Percentiles rank a stretch among this genome's conserved stretches.
Evolutionary conservation across 2,888 invertebrate species (phyloP).

Genomic region (Acholoe squamosa): DNA sequence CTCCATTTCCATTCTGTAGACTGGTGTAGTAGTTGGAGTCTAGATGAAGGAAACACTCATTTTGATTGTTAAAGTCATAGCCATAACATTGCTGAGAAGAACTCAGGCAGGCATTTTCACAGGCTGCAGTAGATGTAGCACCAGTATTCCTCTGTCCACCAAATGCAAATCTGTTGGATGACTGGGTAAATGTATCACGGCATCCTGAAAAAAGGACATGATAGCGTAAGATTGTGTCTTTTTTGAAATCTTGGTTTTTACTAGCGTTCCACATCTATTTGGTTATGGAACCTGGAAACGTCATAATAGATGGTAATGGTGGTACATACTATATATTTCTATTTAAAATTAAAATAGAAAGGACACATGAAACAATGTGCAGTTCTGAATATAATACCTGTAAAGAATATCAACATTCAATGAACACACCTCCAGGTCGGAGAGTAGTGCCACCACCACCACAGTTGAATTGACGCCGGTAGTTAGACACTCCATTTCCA

Average conservation of each 20-base stretch:
- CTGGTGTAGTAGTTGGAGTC: background rate
- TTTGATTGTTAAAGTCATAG: background rate
- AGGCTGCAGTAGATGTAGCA: background rate
- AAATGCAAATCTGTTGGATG: background rate
- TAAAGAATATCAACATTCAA: too few relatives aligned
- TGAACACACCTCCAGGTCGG: background rate
- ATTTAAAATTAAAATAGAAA: too few relatives aligned
- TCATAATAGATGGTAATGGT: too few relatives aligned
- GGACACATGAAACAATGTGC: too few relatives aligned
- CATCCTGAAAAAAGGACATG: slow-evolving; percentile 12
- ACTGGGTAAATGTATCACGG: background rate
- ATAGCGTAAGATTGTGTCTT: too few relatives aligned
- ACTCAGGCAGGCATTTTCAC: background rate
- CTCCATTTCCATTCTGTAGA: slow-evolving; percentile 33
- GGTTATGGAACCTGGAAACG: too few relatives aligned
- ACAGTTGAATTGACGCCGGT: background rate
- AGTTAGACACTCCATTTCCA: background rate
- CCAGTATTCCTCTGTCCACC: background rate
- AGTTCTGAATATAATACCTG: too few relatives aligned
- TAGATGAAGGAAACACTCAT: background rate
- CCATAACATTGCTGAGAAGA: background rate
- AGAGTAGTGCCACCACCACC: background rate
- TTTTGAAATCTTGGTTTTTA: too few relatives aligned
- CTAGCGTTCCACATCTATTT: too few relatives aligned
- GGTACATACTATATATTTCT: too few relatives aligned